These are phyloP conservation scores for Patella ulyssiponensis DNA, from an alignment of 2,888 invertebrate species.

Conservation along the genomic window DNA sequence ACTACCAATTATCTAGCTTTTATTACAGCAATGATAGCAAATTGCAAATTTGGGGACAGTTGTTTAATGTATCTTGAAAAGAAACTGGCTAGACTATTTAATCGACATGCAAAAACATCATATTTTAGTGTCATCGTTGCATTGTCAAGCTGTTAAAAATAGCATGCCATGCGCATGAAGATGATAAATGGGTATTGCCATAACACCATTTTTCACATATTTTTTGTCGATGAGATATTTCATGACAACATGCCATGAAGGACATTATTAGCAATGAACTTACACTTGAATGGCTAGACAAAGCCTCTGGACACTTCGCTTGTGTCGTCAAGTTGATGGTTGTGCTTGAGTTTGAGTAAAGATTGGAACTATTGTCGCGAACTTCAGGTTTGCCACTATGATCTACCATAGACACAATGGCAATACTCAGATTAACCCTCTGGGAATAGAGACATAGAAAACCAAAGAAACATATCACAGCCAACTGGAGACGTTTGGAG, in stretches of 20 bases:
- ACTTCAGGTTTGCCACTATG: slow-evolving; percentile 46
- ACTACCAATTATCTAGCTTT: neutral
- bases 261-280: neutral
- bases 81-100: no score
- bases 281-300: neutral
- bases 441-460: slow-evolving; percentile 79
- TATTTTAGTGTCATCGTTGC: neutral
- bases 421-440: slow-evolving; percentile 74
- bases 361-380: neutral
- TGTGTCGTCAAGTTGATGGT: no score
- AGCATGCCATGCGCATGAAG: no score
- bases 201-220: no score
- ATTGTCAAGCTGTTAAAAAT: no score
- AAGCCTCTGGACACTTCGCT: neutral
- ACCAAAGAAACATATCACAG: slow-evolving; percentile 52
- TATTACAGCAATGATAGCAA: neutral
- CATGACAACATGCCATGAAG: no score
- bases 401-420: slow-evolving; percentile 76
- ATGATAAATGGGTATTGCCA: no score
- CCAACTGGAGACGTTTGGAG: slow-evolving; percentile 50
- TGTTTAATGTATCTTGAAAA: no score
- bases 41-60: no score
- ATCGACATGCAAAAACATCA: neutral
- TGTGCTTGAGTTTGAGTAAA: neutral
- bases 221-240: no score